phyloP scores from a whole-genome alignment of 2,113 vertebrate genomes.

The Neodon shergylaensis region DNA sequence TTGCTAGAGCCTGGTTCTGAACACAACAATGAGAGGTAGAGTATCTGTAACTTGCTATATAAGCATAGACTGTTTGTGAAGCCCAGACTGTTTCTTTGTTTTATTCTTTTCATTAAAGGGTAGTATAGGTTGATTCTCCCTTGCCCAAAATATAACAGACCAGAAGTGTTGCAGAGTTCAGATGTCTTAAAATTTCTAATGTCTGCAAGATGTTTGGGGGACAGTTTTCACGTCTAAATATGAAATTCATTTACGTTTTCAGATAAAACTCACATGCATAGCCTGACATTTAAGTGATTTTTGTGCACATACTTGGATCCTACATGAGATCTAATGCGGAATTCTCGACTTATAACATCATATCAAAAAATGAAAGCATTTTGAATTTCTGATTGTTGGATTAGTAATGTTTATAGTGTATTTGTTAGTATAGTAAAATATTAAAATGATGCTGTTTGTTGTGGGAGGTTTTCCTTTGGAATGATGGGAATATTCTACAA shows the following conservation, averaged over 20 bases:
- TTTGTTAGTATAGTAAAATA: conserved; percentile 9
- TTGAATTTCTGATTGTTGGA: not conserved
- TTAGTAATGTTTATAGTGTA: not conserved
- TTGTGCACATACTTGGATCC: not conserved
- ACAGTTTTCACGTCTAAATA: not conserved
- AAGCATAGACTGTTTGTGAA: not conserved
- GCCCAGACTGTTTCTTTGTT: not conserved
- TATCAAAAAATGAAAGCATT: not conserved
- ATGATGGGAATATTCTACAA: not conserved
- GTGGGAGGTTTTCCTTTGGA: not conserved
- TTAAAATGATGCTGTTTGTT: too few species aligned
- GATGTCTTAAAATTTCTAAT: not conserved
- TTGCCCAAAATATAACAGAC: not conserved
- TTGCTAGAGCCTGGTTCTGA: not conserved
- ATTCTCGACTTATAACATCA: not conserved
- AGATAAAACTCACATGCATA: not conserved
- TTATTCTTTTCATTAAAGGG: conserved; percentile 17
- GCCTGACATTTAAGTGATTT: not conserved
- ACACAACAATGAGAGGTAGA: not conserved
- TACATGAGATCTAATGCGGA: not conserved
- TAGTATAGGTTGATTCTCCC: not conserved
- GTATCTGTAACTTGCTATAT: not conserved
- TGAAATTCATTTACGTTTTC: not conserved
- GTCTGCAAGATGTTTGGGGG: not conserved
- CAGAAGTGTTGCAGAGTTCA: not conserved